These are phyloP conservation scores for Microcebus griseorufus DNA, from an alignment of 2,113 vertebrate species.

Conservation along the genomic window DNA sequence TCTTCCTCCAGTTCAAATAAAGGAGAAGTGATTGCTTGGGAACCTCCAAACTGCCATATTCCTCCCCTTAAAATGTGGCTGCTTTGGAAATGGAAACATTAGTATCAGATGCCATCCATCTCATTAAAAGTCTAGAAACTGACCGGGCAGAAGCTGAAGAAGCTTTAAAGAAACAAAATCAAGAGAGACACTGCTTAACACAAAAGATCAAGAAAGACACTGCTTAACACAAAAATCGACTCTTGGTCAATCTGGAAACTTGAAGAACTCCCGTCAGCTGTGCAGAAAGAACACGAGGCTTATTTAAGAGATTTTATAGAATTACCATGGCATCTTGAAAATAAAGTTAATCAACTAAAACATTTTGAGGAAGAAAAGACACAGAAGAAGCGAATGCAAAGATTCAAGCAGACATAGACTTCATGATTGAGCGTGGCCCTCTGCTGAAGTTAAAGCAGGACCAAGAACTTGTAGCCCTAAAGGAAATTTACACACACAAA, in stretches of 20 bases:
- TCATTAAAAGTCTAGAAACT: slow-evolving; percentile 90
- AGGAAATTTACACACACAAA: slow-evolving; percentile 65
- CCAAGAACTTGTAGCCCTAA: slow-evolving; percentile 78
- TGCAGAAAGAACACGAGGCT: slow-evolving; percentile 88
- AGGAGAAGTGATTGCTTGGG: not conserved
- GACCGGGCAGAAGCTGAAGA: slow-evolving; percentile 88
- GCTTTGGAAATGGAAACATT: slow-evolving; percentile 83
- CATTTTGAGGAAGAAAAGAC: slow-evolving; percentile 75
- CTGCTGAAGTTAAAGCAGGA: slow-evolving; percentile 87
- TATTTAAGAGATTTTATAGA: slow-evolving; percentile 83
- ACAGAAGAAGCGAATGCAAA: slow-evolving; percentile 78
- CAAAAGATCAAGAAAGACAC: slow-evolving; percentile 59
- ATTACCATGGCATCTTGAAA: slow-evolving; percentile 84
- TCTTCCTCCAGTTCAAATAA: not conserved
- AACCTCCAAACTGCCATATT: not conserved
- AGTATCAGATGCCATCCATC: slow-evolving; percentile 86
- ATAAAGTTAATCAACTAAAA: slow-evolving; percentile 72
- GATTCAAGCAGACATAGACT: slow-evolving; percentile 83
- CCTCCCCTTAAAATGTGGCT: not conserved
- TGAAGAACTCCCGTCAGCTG: slow-evolving; percentile 83
- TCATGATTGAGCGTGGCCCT: slow-evolving; percentile 85
- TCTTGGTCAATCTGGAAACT: slow-evolving; percentile 87
- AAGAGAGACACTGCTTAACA: not conserved
- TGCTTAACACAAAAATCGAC: slow-evolving; percentile 84
- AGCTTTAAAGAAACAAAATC: slow-evolving; percentile 84